phyloP scores from a whole-genome alignment of 2,113 vertebrate genomes.

The Dipodomys spectabilis region DNA sequence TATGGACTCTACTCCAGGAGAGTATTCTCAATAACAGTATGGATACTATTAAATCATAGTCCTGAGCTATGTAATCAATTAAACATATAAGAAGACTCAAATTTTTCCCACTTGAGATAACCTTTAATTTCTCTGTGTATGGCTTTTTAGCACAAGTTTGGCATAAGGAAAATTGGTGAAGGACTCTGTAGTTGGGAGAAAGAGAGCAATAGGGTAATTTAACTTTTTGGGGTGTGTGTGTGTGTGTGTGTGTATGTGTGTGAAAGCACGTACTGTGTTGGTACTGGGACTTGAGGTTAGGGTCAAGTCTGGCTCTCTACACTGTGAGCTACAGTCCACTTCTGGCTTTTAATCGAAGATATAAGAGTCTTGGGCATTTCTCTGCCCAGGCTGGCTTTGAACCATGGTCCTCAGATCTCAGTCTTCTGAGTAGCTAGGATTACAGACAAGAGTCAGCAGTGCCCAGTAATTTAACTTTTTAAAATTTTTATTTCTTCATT shows the following conservation, averaged over 20 bases:
- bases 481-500: conserved; percentile 33
- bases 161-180: neutral
- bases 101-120: neutral
- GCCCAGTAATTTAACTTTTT: neutral
- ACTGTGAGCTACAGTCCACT: too few species aligned
- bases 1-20: neutral
- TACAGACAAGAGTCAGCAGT: too few species aligned
- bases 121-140: neutral
- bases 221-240: too few species aligned
- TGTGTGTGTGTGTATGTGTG: too few species aligned
- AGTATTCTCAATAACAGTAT: neutral
- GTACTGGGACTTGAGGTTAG: too few species aligned
- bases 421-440: too few species aligned
- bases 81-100: neutral
- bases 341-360: too few species aligned
- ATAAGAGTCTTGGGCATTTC: too few species aligned
- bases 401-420: too few species aligned
- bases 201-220: neutral
- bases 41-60: neutral
- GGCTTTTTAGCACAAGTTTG: neutral
- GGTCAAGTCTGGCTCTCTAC: too few species aligned
- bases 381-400: too few species aligned
- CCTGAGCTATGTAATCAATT: conserved; percentile 17
- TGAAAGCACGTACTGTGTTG: too few species aligned
- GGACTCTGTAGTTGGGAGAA: neutral